Evolutionary conservation across 2,797 vertebrate species (phyloP).

Genomic region (Vultur gryphus): DNA sequence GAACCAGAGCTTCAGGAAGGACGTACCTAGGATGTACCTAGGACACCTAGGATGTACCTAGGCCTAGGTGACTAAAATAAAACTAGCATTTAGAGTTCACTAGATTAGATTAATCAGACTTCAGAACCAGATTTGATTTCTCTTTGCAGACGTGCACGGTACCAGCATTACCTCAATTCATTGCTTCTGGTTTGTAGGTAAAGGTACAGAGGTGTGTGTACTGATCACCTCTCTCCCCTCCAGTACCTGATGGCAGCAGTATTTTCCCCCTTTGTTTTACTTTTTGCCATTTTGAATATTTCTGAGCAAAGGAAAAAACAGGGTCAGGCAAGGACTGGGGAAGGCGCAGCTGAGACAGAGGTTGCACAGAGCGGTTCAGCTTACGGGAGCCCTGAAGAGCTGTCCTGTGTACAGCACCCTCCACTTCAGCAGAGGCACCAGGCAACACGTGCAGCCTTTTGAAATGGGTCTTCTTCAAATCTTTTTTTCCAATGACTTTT

Average conservation of each 20-base stretch:
- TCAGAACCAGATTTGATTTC: neutral
- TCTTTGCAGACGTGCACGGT: neutral
- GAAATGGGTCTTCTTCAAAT: neutral
- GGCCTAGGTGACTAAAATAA: neutral
- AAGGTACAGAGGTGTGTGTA: neutral
- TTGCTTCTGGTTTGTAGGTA: neutral
- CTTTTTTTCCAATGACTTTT: neutral
- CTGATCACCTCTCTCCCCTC: neutral
- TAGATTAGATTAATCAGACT: neutral
- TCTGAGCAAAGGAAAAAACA: neutral
- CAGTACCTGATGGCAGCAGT: neutral
- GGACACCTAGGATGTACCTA: neutral
- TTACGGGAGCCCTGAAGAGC: neutral
- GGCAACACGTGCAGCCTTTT: neutral
- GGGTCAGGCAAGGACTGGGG: neutral
- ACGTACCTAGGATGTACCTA: neutral
- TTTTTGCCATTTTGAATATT: neutral
- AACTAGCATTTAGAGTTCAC: neutral
- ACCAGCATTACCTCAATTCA: neutral
- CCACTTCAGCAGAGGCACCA: neutral
- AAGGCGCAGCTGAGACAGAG: neutral
- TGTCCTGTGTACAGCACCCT: neutral
- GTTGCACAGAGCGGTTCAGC: fast-evolving
- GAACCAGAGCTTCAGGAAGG: neutral
- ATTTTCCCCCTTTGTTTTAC: neutral